Percentiles rank a stretch among this genome's conserved stretches.
Conservation (phyloP, 2,113 vertebrate genomes). For the Etheostoma cragini region DNA sequence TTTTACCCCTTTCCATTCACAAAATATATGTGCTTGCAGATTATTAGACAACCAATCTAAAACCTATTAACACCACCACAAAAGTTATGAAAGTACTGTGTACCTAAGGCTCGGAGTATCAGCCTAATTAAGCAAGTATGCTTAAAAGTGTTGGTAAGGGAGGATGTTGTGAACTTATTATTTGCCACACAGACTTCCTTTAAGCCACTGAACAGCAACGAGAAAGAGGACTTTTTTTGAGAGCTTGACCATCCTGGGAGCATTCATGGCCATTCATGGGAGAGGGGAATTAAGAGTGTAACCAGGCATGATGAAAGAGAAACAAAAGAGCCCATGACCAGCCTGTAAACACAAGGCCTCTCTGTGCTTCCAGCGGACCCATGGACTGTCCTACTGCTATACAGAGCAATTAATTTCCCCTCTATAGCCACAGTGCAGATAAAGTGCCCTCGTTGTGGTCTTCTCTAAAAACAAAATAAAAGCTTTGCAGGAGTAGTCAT, state of each 20-base stretch:
- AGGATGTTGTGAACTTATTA: conserved; percentile 32
- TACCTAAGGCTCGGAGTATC: background rate
- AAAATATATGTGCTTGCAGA: background rate
- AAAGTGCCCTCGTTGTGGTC: conserved; percentile 7
- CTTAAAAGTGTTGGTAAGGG: conserved; percentile 4
- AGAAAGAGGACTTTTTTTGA: conserved; percentile 65
- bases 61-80: background rate
- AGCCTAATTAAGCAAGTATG: conserved; percentile 4
- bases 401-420: conserved; percentile 64
- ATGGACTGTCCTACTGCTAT: conserved; percentile 54
- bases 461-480: background rate
- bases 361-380: conserved; percentile 48
- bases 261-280: conserved; percentile 60
- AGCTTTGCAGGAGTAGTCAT: background rate
- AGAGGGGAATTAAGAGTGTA: conserved; percentile 67
- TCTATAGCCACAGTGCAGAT: conserved; percentile 32
- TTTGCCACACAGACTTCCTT: conserved; percentile 43
- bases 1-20: background rate
- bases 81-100: background rate
- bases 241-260: conserved; percentile 63
- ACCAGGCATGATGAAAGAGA: conserved; percentile 74
- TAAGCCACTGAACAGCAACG: conserved; percentile 36
- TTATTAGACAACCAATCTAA: background rate
- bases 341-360: conserved; percentile 65
- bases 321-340: conserved; percentile 66